These are phyloP conservation scores for Aythya baeri DNA, from an alignment of 2,113 vertebrate species.

Conservation along the genomic window DNA sequence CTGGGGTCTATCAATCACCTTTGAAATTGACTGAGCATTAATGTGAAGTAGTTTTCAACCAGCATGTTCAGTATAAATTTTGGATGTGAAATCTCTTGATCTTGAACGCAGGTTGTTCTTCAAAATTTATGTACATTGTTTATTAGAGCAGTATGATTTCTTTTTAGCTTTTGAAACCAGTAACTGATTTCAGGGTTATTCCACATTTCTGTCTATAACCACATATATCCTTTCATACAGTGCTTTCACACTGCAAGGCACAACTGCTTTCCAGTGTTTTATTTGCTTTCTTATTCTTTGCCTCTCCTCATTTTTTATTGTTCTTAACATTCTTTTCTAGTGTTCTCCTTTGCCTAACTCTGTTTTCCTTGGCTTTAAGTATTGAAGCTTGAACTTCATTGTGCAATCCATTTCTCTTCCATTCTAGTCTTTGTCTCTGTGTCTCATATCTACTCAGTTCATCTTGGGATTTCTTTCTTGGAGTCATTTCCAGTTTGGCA, in stretches of 20 bases:
- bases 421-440: not conserved
- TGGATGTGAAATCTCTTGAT: not conserved
- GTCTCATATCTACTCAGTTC: not conserved
- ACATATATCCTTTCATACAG: not conserved
- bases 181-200: not conserved
- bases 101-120: not conserved
- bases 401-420: not conserved
- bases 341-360: not conserved
- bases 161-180: not conserved
- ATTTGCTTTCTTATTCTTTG: not conserved
- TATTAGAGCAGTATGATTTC: not conserved
- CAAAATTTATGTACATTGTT: not conserved
- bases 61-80: not conserved
- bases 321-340: not conserved
- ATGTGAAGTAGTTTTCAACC: not conserved
- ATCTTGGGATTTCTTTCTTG: not conserved
- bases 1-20: not conserved
- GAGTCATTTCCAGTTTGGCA: conserved; percentile 48
- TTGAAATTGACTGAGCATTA: not conserved
- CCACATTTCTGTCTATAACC: not conserved
- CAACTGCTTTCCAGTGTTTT: not conserved
- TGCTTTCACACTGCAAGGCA: not conserved
- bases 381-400: not conserved
- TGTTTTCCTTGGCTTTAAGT: not conserved
- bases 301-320: not conserved